Evolutionary conservation across 2,113 vertebrate genomes (phyloP), one percentile per base, ranked within the genome.

Genomic region (Hypocryptadius cinnamomeus): DNA sequence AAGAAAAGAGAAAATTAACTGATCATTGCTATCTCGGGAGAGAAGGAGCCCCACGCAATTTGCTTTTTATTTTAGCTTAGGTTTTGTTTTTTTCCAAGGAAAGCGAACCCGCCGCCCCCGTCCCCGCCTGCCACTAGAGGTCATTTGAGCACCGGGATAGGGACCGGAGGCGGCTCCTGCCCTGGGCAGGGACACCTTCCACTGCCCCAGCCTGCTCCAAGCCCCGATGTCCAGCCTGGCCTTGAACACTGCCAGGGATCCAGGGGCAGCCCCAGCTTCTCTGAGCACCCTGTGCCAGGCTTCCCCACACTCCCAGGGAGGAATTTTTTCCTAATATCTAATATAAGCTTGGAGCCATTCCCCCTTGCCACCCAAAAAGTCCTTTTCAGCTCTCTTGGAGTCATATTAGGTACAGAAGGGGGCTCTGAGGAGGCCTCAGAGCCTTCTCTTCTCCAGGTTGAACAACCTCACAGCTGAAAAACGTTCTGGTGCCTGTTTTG

Each of bases 51-150:
- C 7, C 20, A 6, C 9, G 5, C 28, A 54, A 53, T 40, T 53
- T 9, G 14, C 11, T 47, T 40, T 74, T 35, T 4, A 27, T 27
- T 39, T 25, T 40, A 35, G n/a, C 9, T 59, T 50, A 22, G 20
- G 4, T 2, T 54, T 5, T 40, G 23, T 45, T 20, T 2, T 25
- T 57, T 14, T 1, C 5, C 17, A 8, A 27, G 33, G 30, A 61
- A 19, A 19, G 24, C 11, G 30, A 45, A 8, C 28, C 39, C 16
- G 4, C 70, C 79, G 15, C 74, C 81, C 85, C 70, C 50, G 79
- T 44, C 66, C 77, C 78, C 50, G 35, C 39, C 92, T 39, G 87
- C 96, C 97, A 79, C 96, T 96, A 97, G 97, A 92, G 96, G 97
- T 90, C 97, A 96, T 92, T 60, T 86, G 20, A 95, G 96, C 69